Conservation (phyloP, 2,113 vertebrate genomes). For the Brevimyrus niger region DNA sequence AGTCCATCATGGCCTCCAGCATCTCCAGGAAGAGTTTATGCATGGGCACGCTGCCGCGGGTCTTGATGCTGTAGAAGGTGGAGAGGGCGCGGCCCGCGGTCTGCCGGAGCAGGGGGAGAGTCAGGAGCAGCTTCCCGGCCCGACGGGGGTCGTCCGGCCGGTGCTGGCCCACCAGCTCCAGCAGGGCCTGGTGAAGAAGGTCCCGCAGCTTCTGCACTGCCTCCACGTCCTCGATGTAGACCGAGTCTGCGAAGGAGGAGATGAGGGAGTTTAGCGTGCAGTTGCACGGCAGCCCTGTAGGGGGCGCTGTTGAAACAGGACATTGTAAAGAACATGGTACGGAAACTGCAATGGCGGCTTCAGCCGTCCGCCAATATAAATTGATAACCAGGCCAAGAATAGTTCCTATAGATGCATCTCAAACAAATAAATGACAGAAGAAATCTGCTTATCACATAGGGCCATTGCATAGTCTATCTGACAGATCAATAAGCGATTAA, state of each 20-base stretch:
- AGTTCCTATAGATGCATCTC: background rate
- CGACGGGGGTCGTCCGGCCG: conserved; percentile 69
- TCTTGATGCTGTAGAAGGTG: conserved; percentile 85
- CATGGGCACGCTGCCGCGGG: conserved; percentile 84
- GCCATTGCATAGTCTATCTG: no score
- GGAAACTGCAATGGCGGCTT: background rate
- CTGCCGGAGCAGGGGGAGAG: conserved; percentile 80
- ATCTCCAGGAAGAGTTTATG: conserved; percentile 93
- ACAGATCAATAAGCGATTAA: background rate
- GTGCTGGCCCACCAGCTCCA: conserved; percentile 73
- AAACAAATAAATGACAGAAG: background rate
- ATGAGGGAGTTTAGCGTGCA: background rate
- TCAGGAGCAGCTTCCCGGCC: conserved; percentile 78
- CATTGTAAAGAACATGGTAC: background rate
- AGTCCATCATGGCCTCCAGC: conserved; percentile 95
- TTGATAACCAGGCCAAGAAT: background rate
- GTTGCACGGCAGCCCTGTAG: background rate
- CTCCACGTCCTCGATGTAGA: conserved; percentile 85
- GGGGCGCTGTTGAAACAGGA: background rate
- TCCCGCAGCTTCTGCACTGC: conserved; percentile 83
- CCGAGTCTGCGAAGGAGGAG: conserved; percentile 62
- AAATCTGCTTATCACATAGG: background rate
- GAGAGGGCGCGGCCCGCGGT: conserved; percentile 80
- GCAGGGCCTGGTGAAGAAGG: conserved; percentile 79
- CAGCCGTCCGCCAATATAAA: background rate